A percentile compares a stretch with the other conserved stretches of the same genome.
Evolutionary conservation across 2,888 invertebrate genomes (phyloP).

Genomic region (Alloscopus bannaensis): DNA sequence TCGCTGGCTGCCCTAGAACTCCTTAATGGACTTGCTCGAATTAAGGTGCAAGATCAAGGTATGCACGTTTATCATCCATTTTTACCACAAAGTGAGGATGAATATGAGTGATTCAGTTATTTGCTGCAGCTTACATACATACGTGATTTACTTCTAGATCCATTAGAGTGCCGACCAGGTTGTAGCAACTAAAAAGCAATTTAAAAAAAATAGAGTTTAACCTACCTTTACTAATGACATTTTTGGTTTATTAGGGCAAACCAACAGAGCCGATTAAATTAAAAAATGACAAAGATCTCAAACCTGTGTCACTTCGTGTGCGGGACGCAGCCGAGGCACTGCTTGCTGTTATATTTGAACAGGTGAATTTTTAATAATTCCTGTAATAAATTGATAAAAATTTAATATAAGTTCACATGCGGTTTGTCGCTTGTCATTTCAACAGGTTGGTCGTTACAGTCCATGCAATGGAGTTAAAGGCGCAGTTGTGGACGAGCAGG

Average conservation of each 20-base stretch:
- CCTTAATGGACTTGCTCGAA: conserved; percentile 90
- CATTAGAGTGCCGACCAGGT: conserved; percentile 91
- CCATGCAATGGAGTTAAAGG: conserved; percentile 63
- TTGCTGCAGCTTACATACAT: not conserved
- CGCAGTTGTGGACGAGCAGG: conserved; percentile 69
- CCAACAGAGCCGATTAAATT: conserved; percentile 92
- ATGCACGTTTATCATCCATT: conserved; percentile 56
- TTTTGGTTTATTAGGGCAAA: conserved; percentile 78
- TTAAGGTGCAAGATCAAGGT: conserved; percentile 94
- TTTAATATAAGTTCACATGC: not conserved
- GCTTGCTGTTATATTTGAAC: conserved; percentile 92
- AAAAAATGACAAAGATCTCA: conserved; percentile 96
- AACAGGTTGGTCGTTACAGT: conserved; percentile 69
- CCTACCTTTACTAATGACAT: not conserved
- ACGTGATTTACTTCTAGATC: conserved; percentile 79
- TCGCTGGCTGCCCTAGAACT: conserved; percentile 95
- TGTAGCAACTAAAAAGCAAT: no score
- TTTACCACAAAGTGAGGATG: no score
- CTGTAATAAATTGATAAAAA: not conserved
- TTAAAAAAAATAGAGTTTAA: not conserved
- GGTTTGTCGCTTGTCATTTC: not conserved
- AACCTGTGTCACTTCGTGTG: conserved; percentile 98
- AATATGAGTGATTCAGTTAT: not conserved
- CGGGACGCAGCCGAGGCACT: conserved; percentile 97
- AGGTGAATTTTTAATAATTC: conserved; percentile 77